Percentiles rank a stretch among this genome's conserved stretches.
Evolutionary conservation across 2,888 invertebrate genomes (phyloP).

Genomic region (Pristionchus maxplancki): DNA sequence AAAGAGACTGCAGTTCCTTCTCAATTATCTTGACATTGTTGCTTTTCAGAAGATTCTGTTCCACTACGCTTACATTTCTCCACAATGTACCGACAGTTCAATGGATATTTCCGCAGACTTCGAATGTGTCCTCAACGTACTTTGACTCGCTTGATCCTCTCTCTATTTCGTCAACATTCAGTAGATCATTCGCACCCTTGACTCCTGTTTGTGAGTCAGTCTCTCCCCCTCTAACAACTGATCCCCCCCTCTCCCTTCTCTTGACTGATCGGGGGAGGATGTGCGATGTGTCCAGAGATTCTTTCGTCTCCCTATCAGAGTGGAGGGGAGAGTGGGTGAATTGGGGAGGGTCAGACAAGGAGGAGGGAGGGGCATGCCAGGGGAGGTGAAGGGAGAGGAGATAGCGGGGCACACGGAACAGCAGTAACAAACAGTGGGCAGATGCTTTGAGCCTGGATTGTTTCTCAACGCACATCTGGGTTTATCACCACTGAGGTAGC

Average conservation of each 20-base stretch:
- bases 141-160: background rate
- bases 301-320: background rate
- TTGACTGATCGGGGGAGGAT: slow-evolving; percentile 19
- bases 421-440: slow-evolving; percentile 26
- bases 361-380: background rate
- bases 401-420: background rate
- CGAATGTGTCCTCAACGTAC: too few species aligned
- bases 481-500: background rate
- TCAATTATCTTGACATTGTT: too few species aligned
- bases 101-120: too few species aligned
- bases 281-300: background rate
- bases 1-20: too few species aligned
- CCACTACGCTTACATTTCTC: too few species aligned
- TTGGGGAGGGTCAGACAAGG: background rate
- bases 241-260: slow-evolving; percentile 4
- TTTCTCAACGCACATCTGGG: background rate
- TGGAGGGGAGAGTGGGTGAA: background rate
- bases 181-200: background rate
- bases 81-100: too few species aligned
- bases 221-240: background rate
- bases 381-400: background rate
- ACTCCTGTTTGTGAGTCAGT: background rate
- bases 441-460: background rate
- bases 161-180: background rate
- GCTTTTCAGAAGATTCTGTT: too few species aligned